phyloP scores from a whole-genome alignment of 2,888 invertebrate species.

The Conus canariensis region DNA sequence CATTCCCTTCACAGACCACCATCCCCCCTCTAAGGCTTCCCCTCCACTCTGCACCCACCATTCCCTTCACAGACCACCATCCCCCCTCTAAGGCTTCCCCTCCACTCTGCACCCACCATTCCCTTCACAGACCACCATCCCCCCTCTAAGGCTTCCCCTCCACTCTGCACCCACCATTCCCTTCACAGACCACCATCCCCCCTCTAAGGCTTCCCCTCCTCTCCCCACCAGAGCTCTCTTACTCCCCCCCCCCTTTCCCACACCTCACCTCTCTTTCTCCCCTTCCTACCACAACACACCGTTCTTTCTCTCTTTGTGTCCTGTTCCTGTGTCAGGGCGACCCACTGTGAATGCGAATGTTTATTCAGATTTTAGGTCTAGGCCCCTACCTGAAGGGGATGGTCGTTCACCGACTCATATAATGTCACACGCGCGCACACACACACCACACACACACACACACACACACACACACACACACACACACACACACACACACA shows the following conservation, averaged over 20 bases:
- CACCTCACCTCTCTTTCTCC: background rate
- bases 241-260: background rate
- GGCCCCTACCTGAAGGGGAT: too few relatives aligned
- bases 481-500: too few relatives aligned
- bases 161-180: background rate
- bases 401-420: too few relatives aligned
- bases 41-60: background rate
- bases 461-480: too few relatives aligned
- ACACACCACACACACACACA: too few relatives aligned
- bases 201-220: background rate
- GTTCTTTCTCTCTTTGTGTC: too few relatives aligned
- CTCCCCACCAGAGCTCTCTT: background rate
- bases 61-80: background rate
- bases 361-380: too few relatives aligned
- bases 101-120: background rate
- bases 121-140: background rate
- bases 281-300: background rate
- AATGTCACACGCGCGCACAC: too few relatives aligned
- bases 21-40: background rate
- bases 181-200: background rate
- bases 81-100: background rate
- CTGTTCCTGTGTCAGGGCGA: too few relatives aligned
- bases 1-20: background rate
- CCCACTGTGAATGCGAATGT: too few relatives aligned
- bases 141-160: background rate